Conservation (phyloP, 2,888 invertebrate species). For the Resseliella maxima region DNA sequence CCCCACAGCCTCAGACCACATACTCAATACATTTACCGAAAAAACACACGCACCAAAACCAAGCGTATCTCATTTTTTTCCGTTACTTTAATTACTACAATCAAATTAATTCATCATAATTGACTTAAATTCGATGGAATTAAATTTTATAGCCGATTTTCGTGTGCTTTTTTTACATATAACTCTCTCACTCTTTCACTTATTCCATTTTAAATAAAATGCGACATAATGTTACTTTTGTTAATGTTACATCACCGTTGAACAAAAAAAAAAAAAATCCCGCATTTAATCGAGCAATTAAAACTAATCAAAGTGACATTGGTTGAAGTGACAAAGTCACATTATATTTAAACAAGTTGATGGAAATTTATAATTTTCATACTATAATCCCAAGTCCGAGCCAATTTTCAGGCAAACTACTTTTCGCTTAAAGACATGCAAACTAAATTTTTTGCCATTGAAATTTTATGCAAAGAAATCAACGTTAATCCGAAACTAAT, state of each 20-base stretch:
- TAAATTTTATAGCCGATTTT: background rate
- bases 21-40: no score
- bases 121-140: slow-evolving; percentile 34
- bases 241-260: background rate
- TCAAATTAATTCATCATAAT: slow-evolving; percentile 54
- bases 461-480: no score
- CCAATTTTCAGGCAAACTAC: no score
- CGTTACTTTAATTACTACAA: slow-evolving; percentile 19
- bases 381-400: no score
- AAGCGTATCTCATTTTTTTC: background rate
- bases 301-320: background rate
- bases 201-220: background rate
- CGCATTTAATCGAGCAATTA: background rate
- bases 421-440: no score
- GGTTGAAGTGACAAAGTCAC: background rate
- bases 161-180: background rate
- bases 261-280: background rate
- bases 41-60: background rate
- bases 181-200: background rate
- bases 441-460: no score
- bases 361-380: no score
- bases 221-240: background rate
- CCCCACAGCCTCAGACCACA: background rate
- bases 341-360: background rate
- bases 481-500: no score